Base-by-base conservation (phyloP, 2,888 invertebrate species). In the Atethmia centrago region DNA sequence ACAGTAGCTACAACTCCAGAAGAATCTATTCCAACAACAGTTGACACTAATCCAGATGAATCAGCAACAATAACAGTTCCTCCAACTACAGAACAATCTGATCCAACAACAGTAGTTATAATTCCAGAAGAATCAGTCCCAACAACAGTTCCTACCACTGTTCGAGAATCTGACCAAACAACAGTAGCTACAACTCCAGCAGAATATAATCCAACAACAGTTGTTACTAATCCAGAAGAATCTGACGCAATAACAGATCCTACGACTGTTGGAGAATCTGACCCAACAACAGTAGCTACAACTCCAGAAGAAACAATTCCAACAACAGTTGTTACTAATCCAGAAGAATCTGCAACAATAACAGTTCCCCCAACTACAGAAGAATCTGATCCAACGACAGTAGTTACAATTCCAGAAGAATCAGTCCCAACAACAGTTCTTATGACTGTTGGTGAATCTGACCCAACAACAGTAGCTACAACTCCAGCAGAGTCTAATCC, bases 101-200 rank as follows among this genome's bases (percentile, higher is more conserved):
- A 42, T 0, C 0, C n/a, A 14, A 67, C 67, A 19, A 56, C 67
- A 28, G 28, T 19, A 28, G 36, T 9, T 31, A 1, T 14, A 14
- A n/a, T 10, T 36, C 0, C 16, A n/a, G 47, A 0, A 47, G 47
- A 47, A 47, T 19, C 47, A 5, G 47, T 19, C 3, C 8, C 21
- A 47, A 79, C 76, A n/a, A 70, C 68, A 25, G 63, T 19, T 25
- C 1, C 5, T 5, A 66, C 47, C 7, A 51, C 51, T 19, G n/a
- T 71, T 12, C 64, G 25, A 49, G 47, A 58, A 21, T 31, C 58
- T 1, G 58, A 58, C 1, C 21, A 7, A 31, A 58, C 58, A 58
- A 58, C 58, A 7, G 51, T 51, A 4, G 19, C 19, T 28, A 4
- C 28, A 1, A 55, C 53, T 55, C 1, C 3, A 3, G 55, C 0